Evolutionary conservation across 2,113 vertebrate genomes (phyloP).

Genomic region (Tragelaphus scriptus): DNA sequence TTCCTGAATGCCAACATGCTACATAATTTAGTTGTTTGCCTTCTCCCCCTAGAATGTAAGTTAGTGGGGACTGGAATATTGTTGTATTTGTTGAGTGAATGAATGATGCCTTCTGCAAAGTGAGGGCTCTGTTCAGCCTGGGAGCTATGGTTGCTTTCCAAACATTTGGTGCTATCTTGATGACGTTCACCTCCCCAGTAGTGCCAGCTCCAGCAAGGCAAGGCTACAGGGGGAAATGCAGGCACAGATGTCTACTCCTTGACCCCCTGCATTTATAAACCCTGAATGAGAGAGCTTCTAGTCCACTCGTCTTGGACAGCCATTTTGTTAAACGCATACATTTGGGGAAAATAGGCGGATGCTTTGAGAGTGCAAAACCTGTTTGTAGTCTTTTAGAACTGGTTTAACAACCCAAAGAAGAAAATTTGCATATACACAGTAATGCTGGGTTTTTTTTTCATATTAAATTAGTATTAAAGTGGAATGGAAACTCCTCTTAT

Average conservation of each 20-base stretch:
- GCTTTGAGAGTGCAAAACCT: neutral
- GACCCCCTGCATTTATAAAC: neutral
- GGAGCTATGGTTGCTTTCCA: neutral
- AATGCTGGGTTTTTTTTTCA: constrained; percentile 19
- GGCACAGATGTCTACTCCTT: neutral
- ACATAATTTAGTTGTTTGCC: neutral
- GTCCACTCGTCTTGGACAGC: neutral
- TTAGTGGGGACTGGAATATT: neutral
- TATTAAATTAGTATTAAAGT: constrained; percentile 53
- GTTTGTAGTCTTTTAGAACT: neutral
- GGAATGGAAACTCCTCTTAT: constrained; percentile 34
- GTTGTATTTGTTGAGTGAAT: neutral
- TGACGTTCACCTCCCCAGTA: neutral
- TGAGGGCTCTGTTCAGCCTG: neutral
- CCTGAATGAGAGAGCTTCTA: rapidly evolving
- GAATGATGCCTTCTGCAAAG: neutral
- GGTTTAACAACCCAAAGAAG: constrained; percentile 34
- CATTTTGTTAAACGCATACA: neutral
- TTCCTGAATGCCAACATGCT: neutral
- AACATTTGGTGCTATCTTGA: neutral
- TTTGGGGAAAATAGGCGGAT: neutral
- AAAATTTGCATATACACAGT: neutral
- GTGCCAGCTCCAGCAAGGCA: neutral
- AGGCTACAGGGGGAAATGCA: neutral
- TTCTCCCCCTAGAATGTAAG: neutral